Base-by-base conservation (phyloP, 2,888 invertebrate species). In the Erannis defoliaria region DNA sequence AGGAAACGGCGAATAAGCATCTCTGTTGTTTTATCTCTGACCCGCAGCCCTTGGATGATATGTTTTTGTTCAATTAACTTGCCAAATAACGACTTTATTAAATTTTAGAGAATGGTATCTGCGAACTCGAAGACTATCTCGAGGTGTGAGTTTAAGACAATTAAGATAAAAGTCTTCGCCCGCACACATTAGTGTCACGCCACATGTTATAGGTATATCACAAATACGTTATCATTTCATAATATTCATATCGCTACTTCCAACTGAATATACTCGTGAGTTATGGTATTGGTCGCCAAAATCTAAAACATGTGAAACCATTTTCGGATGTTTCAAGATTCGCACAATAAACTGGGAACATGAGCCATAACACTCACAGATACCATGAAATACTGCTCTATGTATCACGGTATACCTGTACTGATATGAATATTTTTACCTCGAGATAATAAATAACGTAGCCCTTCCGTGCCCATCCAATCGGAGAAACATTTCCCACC, bases 1-100 rank as follows among this genome's bases (percentile, higher is more conserved):
- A 60, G 49, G 35, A 61, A 50, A 57, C 53, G 58, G 42, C 60
- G 67, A 74, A 62, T 64, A 59, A 73, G 65, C 64, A 68, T 62
- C 67, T 66, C 64, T 64, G 71, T 76, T 73, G 66, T 69, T 75
- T 77, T 77, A 80, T 79, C 78, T 67, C 60, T 69, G 70, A 66
- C 70, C 72, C 68, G 56, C 60, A 59, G 62, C 66, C 68, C 51
- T 43, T 33, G 46, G 33, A 29, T 48, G 62, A 55, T 63, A 55
- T 71, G 69, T 78, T 75, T 77, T 78, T 75, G 77, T 78, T 78
- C 63, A 76, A 81, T 78, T 74, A 77, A 71, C 69, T 55, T 65
- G 70, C 45, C 57, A 55, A 51, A 66, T 50, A 72, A 70, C 72
- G 71, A 71, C 71, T 68, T 61, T 62, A 74, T 73, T 76, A 69